These are phyloP conservation scores for Leptinotarsa lineolata DNA, from an alignment of 1,140 invertebrate genomes.

Conservation along the genomic window DNA sequence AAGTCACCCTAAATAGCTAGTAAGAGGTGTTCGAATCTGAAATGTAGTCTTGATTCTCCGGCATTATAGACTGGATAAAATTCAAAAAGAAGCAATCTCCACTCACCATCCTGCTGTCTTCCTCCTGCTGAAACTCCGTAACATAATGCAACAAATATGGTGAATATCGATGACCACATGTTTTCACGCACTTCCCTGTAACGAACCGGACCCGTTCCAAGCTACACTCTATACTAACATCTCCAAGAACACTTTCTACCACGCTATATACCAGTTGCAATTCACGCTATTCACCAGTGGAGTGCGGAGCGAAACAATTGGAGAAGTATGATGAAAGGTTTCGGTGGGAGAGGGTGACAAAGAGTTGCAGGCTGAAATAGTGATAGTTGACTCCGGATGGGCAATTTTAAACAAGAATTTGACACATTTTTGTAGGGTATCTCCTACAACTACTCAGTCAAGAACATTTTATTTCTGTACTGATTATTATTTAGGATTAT, in stretches of 20 bases:
- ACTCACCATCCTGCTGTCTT: not conserved
- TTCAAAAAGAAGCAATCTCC: not conserved
- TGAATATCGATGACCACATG: conserved; percentile 14
- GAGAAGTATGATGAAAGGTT: not conserved
- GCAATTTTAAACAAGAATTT: no score
- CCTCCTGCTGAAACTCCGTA: not conserved
- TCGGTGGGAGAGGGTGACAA: not conserved
- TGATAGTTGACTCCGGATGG: no score
- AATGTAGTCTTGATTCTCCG: no score
- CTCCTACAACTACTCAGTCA: no score
- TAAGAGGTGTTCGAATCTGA: no score
- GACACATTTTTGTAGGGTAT: no score
- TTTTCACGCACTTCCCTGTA: conserved; percentile 2
- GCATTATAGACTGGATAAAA: not conserved
- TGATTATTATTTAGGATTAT: no score
- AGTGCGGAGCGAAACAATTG: not conserved
- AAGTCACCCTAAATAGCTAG: no score
- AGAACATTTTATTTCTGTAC: no score
- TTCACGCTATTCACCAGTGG: conserved; percentile 19
- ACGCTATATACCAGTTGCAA: conserved; percentile 16
- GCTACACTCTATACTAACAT: conserved; percentile 10
- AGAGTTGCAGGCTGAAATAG: no score
- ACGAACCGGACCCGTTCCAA: conserved; percentile 15
- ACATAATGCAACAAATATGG: not conserved
- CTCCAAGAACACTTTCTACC: conserved; percentile 10